Evolutionary conservation across 2,113 vertebrate genomes (phyloP), one percentile per base, ranked within the genome.

Genomic region (Megaptera novaeangliae): DNA sequence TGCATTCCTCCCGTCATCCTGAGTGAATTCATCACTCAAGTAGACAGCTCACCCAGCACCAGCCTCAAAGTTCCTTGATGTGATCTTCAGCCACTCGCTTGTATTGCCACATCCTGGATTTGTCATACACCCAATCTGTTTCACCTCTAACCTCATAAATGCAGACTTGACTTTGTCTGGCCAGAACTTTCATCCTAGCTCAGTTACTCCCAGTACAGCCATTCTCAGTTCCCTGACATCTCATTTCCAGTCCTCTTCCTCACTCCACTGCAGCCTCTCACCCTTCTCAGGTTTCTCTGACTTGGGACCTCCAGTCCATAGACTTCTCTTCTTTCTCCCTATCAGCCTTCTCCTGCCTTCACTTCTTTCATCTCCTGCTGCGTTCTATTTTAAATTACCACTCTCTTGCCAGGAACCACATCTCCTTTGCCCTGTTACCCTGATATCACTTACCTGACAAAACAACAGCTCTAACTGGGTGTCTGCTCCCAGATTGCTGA

Each of bases 331-430:
- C 80, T 77, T 88, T 66, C 61, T 88, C 34, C 86, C 41, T 81
- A 11, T 72, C 29, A 82, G 31, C 57, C 69, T 71, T 64, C 61
- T 86, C 44, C 68, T 84, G 31, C 9, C 46, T 94, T 95, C 29
- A 72, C 63, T 68, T 93, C 80, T 94, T 87, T 93, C 68, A 88
- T 92, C 68, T 82, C 39, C 52, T 64, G 21, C 68, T 97, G 36
- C n/a, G 46, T 89, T 95, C 75, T 84, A n/a, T 91, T 59, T 94
- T 89, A 94, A 94, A 83, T 83, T 83, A n/a, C 44, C 88, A 31
- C n/a, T 69, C 9, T 44, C 13, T 94, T 87, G 59, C 66, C 77
- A 86, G 83, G 84, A 97, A 72, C 83, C 36, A 77, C 27, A 36
- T 39, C 74, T 89, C 27, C 83, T 81, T 91, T 93, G 41, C 59